Evolutionary conservation across 1,140 invertebrate genomes (phyloP).

Genomic region (Drosophila serrata): DNA sequence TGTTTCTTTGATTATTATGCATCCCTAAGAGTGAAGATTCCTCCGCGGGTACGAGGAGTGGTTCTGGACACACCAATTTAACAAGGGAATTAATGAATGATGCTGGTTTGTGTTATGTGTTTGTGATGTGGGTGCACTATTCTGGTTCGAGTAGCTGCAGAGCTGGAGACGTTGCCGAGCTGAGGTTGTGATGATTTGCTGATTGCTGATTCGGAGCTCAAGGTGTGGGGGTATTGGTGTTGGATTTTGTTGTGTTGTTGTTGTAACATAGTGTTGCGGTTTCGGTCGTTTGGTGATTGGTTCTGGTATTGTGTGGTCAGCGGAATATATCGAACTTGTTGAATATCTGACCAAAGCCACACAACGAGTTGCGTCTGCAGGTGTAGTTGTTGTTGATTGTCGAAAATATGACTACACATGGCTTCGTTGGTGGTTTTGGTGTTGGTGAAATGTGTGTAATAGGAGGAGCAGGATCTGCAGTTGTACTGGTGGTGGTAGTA

Average conservation of each 20-base stretch:
- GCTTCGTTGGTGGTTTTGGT: conserved; percentile 30
- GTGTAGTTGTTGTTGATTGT: conserved; percentile 15
- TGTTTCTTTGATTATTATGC: background rate
- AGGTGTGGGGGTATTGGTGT: conserved; percentile 29
- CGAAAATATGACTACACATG: conserved; percentile 9
- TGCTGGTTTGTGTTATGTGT: conserved; percentile 13
- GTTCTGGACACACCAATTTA: conserved; percentile 6
- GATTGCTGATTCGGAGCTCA: conserved; percentile 40
- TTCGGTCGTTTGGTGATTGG: conserved; percentile 35
- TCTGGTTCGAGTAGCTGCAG: conserved; percentile 25
- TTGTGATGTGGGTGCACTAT: conserved; percentile 27
- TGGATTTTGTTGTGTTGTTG: conserved; percentile 30
- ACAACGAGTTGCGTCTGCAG: conserved; percentile 48
- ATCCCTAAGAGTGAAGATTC: background rate
- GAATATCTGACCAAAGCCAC: conserved; percentile 56
- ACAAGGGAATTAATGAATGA: background rate
- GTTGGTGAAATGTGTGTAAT: conserved; percentile 79
- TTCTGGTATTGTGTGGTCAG: conserved; percentile 55
- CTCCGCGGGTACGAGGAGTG: background rate
- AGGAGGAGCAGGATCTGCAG: conserved; percentile 78
- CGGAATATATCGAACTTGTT: conserved; percentile 78
- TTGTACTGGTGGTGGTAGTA: conserved; percentile 70
- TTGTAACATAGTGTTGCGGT: conserved; percentile 32
- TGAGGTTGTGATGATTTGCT: conserved; percentile 35
- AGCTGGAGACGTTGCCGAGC: conserved; percentile 46